phyloP scores from a whole-genome alignment of 2,797 vertebrate genomes.

The Rhincodon typus region DNA sequence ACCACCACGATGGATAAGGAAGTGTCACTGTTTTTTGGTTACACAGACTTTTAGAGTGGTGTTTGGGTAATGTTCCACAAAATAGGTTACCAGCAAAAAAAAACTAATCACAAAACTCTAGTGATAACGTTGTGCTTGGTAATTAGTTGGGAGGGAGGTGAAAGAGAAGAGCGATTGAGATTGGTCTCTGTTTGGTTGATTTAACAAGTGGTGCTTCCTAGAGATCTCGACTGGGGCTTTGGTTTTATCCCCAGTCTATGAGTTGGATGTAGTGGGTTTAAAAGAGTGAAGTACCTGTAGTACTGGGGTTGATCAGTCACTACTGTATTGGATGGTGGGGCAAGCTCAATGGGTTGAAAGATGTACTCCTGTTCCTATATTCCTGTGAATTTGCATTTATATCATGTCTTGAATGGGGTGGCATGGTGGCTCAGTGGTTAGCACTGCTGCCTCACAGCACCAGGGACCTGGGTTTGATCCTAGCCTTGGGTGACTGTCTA shows the following conservation, averaged over 20 bases:
- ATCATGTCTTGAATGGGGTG: not conserved
- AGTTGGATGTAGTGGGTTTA: not conserved
- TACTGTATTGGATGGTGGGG: no score
- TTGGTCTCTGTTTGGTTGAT: not conserved
- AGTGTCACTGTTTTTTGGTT: not conserved
- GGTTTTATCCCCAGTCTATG: not conserved
- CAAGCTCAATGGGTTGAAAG: no score
- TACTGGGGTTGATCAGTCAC: no score
- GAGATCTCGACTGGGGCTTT: not conserved
- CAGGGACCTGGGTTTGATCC: no score
- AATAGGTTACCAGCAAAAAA: not conserved
- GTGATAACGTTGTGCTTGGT: not conserved
- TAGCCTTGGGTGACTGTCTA: no score
- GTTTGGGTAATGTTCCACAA: not conserved
- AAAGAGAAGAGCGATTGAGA: not conserved
- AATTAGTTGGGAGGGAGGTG: not conserved
- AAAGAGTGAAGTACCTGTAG: not conserved
- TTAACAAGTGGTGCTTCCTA: not conserved
- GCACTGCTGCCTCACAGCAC: no score
- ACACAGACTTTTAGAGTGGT: not conserved
- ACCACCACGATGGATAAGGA: not conserved
- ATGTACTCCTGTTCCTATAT: no score
- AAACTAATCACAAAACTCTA: not conserved
- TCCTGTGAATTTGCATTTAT: not conserved
- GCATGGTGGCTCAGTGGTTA: no score